Evolutionary conservation across 2,113 vertebrate genomes (phyloP), one percentile per base, ranked within the genome.

Genomic region (Carassius carassius): DNA sequence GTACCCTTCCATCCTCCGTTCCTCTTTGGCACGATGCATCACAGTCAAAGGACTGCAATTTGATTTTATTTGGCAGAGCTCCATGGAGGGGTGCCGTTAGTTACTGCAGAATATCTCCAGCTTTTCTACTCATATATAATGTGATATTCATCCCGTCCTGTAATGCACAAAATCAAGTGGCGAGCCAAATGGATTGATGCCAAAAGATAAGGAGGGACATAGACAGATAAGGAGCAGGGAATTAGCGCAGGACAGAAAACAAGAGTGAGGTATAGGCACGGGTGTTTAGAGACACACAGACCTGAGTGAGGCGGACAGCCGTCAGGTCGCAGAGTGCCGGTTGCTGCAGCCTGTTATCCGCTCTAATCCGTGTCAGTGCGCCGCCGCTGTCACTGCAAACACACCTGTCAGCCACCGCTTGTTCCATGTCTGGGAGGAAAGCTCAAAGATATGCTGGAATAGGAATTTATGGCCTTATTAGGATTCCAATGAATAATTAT

Each of bases 351-450:
- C 77, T 83, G 83, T 90, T 88, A 87, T 88, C 82, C 87, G 74
- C 85, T 86, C 78, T 88, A 88, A 87, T 88, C 87, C 84, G 25
- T 84, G 82, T 87, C 84, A 84, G 54, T 87, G 73, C 77, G 35
- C 78, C 76, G 47, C 77, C 85, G 74, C 87, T 88, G 85, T 87
- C 83, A 82, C 44, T 81, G 69, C 79, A 86, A 86, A 85, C 76
- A 63, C 70, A 75, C 73, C 86, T 89, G 74, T 81, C 72, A 87
- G 83, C n/a, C 83, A 23, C 23, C 17, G 5, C 60, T 69, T 54
- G 49, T 44, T 85, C 65, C 17, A 17, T 54, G 62, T 69, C 79
- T 44, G 41, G 23, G 79, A 8, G 16, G 44, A 77, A 35, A 77
- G 54, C 54, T 47, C 56, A 4, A 5, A 17, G 62, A 69, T 69